phyloP scores from a whole-genome alignment of 2,113 vertebrate genomes.

The Prietella phreatophila region DNA sequence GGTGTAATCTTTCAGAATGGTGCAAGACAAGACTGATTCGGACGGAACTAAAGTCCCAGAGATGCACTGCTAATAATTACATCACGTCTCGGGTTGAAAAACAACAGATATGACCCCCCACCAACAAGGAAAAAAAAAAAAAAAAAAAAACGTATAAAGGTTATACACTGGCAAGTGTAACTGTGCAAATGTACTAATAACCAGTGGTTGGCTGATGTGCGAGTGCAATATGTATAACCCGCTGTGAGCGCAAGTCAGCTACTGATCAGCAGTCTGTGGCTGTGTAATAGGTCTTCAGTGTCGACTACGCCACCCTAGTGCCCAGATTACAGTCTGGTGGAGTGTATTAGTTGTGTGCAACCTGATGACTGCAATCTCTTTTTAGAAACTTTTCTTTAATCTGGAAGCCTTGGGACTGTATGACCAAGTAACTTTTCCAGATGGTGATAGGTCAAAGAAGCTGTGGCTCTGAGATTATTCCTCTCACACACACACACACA shows the following conservation, averaged over 20 bases:
- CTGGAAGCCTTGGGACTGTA: not conserved
- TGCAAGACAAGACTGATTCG: not conserved
- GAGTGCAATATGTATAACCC: not conserved
- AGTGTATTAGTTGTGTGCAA: not conserved
- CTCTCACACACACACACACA: not conserved
- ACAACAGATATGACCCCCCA: too few species aligned
- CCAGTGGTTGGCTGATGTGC: not conserved
- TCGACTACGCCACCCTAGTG: not conserved
- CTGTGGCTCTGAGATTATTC: constrained; percentile 17
- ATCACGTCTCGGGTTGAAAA: not conserved
- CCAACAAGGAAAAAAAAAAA: too few species aligned
- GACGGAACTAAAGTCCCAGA: not conserved
- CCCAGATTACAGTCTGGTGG: constrained; percentile 11
- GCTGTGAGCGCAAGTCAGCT: not conserved
- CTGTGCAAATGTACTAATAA: not conserved
- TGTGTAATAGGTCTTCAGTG: not conserved
- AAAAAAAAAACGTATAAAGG: too few species aligned
- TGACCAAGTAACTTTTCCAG: not conserved
- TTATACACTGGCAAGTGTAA: not conserved
- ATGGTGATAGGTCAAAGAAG: not conserved
- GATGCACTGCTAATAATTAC: not conserved
- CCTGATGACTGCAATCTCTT: not conserved
- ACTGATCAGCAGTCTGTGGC: not conserved
- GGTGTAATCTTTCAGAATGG: not conserved
- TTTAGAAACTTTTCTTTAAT: constrained; percentile 1